phyloP scores from a whole-genome alignment of 1,140 invertebrate genomes.

The Listronotus bonariensis region DNA sequence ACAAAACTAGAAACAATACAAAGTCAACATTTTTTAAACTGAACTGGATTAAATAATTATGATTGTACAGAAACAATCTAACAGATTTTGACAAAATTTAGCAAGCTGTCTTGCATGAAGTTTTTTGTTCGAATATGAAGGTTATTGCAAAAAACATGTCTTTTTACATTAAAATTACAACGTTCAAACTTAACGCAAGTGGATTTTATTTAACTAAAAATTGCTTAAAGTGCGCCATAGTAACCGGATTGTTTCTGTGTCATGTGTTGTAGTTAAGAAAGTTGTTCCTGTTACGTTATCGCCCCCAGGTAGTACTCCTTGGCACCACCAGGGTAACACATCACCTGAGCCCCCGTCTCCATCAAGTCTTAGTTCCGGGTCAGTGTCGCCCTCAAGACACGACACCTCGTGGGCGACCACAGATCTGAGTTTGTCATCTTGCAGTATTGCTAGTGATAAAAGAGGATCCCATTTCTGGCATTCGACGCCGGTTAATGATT shows the following conservation, averaged over 20 bases:
- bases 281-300: conserved; percentile 63
- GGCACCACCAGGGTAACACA: conserved; percentile 58
- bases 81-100: no score
- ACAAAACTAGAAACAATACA: no score
- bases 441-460: conserved; percentile 69
- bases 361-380: conserved; percentile 67
- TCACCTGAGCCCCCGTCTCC: conserved; percentile 63
- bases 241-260: conserved; percentile 6
- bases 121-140: no score
- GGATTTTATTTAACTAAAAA: conserved; percentile 3
- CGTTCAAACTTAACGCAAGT: no score
- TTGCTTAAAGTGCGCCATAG: conserved; percentile 4
- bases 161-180: no score
- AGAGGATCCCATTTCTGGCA: conserved; percentile 69
- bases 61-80: no score
- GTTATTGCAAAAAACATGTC: no score
- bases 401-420: conserved; percentile 56
- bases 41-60: no score
- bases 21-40: no score
- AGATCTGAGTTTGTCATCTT: conserved; percentile 59
- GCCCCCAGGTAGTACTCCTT: conserved; percentile 63
- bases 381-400: conserved; percentile 56
- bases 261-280: conserved; percentile 61
- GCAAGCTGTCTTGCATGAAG: no score
- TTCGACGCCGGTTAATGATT: conserved; percentile 74